Base-by-base conservation (phyloP, 2,888 invertebrate species). In the Drosophila engyochracea region DNA sequence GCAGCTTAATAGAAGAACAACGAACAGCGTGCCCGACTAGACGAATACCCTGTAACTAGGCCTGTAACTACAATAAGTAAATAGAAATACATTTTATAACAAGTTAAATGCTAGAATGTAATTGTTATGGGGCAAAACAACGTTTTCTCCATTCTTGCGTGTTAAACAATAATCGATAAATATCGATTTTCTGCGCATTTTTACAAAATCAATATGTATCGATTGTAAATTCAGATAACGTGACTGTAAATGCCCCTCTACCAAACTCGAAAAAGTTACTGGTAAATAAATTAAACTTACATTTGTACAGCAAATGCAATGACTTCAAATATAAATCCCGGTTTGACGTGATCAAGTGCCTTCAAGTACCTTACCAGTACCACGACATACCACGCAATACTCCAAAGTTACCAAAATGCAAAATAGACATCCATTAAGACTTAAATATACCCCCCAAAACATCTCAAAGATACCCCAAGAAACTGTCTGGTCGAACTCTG, bases 1-100 rank as follows among this genome's bases (percentile, higher is more conserved):
- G 57, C 76, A 71, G 78, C 59, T 74, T 67, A 81, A 80, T 79
- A 81, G 71, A 64, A 65, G 65, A 61, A 64, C 59, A 60, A 31
- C 30, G 19, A 25, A 3, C 3, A 7, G 33, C 3, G 25, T 44
- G 54, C 14, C 14, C 60, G 65, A 65, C 64, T 60, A 12, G 4
- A 1, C 7, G 16, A 19, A 44, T 65, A 65, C 72, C 37, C 64
- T 44, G n/a, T 41, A 39, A 30, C 6, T 30, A 10, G 41, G 1
- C 10, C n/a, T 35, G n/a, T 10, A 4, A n/a, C 10, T 10, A 1
- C n/a, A n/a, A 22, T 22, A 2, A 44, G 12, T 12, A 44, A 22
- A n/a, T 44, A 41, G 2, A 2, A 12, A 22, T 22, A 12, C 5
- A 12, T 22, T 5, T 12, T 22, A 22, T 6, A 44, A 3, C 12